phyloP scores from a whole-genome alignment of 2,113 vertebrate species.

The Gymnorhina tibicen region DNA sequence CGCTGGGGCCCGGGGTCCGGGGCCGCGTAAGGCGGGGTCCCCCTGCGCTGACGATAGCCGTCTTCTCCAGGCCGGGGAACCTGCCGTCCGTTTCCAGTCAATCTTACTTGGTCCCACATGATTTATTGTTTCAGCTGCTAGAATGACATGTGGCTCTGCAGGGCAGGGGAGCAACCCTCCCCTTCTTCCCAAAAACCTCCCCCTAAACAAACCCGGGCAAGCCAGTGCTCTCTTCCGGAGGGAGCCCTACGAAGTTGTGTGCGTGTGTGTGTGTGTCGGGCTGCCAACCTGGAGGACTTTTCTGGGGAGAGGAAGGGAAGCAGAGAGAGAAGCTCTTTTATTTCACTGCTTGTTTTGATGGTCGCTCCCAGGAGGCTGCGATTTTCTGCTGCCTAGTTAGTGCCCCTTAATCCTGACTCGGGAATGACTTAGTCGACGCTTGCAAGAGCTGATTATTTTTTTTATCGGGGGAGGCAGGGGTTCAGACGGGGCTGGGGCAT shows the following conservation, averaged over 20 bases:
- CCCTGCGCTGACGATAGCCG: background rate
- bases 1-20: background rate
- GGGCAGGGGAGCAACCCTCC: background rate
- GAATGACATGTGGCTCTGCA: slow-evolving; percentile 4
- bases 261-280: background rate
- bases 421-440: background rate
- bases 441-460: background rate
- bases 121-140: slow-evolving; percentile 35
- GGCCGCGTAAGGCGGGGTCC: background rate
- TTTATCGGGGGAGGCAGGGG: background rate
- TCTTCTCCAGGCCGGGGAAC: background rate
- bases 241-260: background rate
- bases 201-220: background rate
- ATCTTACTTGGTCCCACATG: background rate
- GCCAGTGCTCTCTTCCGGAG: background rate
- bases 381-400: slow-evolving; percentile 47
- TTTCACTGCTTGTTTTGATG: slow-evolving; percentile 31
- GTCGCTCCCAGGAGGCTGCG: slow-evolving; percentile 24
- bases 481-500: background rate
- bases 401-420: slow-evolving; percentile 45
- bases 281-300: slow-evolving; percentile 11
- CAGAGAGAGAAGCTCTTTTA: background rate
- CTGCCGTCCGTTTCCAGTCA: background rate
- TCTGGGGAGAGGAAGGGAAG: background rate
- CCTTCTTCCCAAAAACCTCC: background rate